Evolutionary conservation across 2,797 vertebrate species (phyloP).

Genomic region (Synaphobranchus kaupii): DNA sequence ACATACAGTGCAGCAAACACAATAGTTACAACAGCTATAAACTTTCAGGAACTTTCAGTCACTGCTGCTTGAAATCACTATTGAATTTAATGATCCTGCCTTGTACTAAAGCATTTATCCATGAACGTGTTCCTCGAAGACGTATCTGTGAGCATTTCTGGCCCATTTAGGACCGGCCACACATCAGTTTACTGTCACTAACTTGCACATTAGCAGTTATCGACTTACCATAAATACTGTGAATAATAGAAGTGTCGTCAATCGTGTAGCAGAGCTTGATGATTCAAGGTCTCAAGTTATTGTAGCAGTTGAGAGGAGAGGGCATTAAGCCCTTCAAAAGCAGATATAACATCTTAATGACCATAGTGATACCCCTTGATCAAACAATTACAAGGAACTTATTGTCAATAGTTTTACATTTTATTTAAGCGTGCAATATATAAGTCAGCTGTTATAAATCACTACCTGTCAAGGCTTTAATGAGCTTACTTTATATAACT

Average conservation of each 20-base stretch:
- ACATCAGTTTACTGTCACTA: constrained; percentile 7
- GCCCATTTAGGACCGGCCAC: background rate
- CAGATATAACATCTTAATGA: background rate
- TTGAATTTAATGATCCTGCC: background rate
- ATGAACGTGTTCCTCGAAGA: background rate
- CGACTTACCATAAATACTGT: background rate
- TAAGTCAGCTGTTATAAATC: too few species aligned
- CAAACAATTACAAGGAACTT: too few species aligned
- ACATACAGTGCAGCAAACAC: background rate
- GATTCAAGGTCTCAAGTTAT: background rate
- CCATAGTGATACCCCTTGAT: too few species aligned
- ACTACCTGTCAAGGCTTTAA: too few species aligned
- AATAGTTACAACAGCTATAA: background rate
- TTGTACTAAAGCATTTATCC: background rate
- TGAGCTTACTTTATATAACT: too few species aligned
- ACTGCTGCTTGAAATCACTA: background rate
- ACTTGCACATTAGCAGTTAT: background rate
- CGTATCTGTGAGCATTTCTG: background rate
- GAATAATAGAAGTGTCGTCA: background rate
- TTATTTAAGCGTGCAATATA: too few species aligned
- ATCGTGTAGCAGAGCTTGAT: background rate
- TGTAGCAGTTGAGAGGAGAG: too few species aligned
- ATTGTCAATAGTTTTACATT: too few species aligned
- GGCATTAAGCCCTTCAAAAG: background rate
- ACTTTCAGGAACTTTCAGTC: background rate